Conservation (phyloP, 2,888 invertebrate genomes). For the Thysanoteuthis rhombus region DNA sequence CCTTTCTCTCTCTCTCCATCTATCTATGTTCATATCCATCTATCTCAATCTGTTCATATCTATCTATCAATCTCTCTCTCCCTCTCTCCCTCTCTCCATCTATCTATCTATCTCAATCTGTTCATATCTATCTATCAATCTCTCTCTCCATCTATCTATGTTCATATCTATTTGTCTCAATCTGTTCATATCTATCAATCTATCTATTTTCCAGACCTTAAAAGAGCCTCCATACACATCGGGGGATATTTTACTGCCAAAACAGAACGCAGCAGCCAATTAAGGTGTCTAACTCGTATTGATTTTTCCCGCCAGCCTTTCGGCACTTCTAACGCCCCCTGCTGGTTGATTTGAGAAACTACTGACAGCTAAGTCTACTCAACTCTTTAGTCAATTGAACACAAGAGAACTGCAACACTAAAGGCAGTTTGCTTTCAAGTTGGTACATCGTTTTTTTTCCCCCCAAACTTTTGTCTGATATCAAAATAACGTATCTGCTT, state of each 20-base stretch:
- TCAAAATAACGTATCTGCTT: background rate
- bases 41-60: too few relatives aligned
- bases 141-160: too few relatives aligned
- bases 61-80: too few relatives aligned
- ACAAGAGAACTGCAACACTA: background rate
- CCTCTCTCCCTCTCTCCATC: too few relatives aligned
- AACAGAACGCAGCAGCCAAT: background rate
- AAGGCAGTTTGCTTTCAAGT: background rate
- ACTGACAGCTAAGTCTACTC: background rate
- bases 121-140: too few relatives aligned
- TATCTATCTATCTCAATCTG: too few relatives aligned
- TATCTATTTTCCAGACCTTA: too few relatives aligned
- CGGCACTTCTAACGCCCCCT: background rate
- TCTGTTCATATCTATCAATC: too few relatives aligned
- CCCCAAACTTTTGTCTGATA: background rate
- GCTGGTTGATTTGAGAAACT: background rate
- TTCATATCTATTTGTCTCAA: too few relatives aligned
- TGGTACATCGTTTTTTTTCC: background rate
- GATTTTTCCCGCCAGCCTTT: background rate
- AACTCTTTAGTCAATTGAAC: background rate
- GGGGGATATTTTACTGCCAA: background rate
- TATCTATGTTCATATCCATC: too few relatives aligned
- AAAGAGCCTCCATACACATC: background rate
- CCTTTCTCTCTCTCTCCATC: too few relatives aligned
- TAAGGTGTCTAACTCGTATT: background rate